A percentile compares a stretch with the other conserved stretches of the same genome.
These are phyloP conservation scores for Cochlearius cochlearius DNA, from an alignment of 2,113 vertebrate genomes.

Conservation along the genomic window DNA sequence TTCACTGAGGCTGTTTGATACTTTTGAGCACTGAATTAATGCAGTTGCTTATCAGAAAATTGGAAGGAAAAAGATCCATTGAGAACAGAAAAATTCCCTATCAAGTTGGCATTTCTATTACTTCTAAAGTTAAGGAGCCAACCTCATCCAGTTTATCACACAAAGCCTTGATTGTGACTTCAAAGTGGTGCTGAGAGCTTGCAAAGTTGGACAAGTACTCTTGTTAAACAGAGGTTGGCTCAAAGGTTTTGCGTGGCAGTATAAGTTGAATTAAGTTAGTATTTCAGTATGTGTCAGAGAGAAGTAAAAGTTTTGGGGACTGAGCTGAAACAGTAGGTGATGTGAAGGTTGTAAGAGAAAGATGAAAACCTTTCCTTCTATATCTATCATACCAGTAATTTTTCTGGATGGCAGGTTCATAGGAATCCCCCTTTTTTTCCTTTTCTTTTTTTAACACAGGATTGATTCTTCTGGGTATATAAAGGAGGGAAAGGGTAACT, in stretches of 20 bases:
- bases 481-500: neutral
- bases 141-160: neutral
- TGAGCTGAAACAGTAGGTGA: neutral
- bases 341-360: neutral
- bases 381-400: neutral
- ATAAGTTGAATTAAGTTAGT: neutral
- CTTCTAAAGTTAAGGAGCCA: neutral
- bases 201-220: neutral
- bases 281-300: neutral
- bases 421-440: neutral
- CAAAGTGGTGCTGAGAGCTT: neutral
- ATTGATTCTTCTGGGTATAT: neutral
- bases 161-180: constrained; percentile 11
- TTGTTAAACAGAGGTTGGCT: neutral
- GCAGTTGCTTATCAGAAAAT: neutral
- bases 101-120: neutral
- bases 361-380: neutral
- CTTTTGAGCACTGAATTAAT: neutral
- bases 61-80: neutral
- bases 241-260: neutral
- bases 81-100: neutral
- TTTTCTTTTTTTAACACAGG: neutral
- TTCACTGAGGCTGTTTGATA: neutral
- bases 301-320: neutral
- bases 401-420: neutral